Conservation (phyloP, 92 coral and sea anemone species). For the Actinostola sp. region DNA sequence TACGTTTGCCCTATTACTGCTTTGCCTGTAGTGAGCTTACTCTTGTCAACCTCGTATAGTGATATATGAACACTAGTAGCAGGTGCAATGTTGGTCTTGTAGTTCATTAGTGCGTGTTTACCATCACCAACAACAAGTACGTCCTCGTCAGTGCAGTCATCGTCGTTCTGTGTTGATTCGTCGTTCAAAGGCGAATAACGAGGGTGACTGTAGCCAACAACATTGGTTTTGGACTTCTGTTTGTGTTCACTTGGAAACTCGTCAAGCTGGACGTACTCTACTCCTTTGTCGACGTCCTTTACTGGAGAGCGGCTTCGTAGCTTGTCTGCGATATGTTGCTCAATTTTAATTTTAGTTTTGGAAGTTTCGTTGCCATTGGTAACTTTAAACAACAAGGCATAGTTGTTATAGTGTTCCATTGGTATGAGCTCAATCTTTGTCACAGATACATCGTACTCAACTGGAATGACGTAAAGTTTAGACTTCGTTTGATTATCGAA, state of each 20-base stretch:
- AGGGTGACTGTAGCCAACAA: background rate
- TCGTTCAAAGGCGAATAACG: constrained; percentile 6
- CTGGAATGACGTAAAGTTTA: constrained; percentile 1
- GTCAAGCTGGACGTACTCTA: constrained; percentile 17
- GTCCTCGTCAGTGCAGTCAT: constrained; percentile 19
- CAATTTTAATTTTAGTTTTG: constrained; percentile 13
- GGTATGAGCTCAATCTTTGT: constrained; percentile 24
- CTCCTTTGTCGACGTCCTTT: constrained; percentile 4
- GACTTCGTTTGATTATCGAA: background rate
- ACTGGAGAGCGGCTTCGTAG: background rate
- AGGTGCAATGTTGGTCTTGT: constrained; percentile 36
- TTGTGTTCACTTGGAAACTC: constrained; percentile 16
- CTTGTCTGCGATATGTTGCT: background rate
- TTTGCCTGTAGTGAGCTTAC: constrained; percentile 6
- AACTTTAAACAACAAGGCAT: constrained; percentile 21
- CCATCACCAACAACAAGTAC: constrained; percentile 48
- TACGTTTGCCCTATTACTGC: constrained; percentile 14
- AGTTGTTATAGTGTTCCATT: background rate
- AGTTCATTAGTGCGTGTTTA: constrained; percentile 26
- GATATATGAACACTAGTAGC: constrained; percentile 35
- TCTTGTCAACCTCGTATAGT: constrained; percentile 34
- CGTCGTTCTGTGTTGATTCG: background rate
- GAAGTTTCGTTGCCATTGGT: constrained; percentile 9
- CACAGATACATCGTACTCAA: constrained; percentile 11
- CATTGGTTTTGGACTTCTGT: constrained; percentile 11